Conservation (phyloP, 2,888 invertebrate species). For the Chymomyza fuscimana region DNA sequence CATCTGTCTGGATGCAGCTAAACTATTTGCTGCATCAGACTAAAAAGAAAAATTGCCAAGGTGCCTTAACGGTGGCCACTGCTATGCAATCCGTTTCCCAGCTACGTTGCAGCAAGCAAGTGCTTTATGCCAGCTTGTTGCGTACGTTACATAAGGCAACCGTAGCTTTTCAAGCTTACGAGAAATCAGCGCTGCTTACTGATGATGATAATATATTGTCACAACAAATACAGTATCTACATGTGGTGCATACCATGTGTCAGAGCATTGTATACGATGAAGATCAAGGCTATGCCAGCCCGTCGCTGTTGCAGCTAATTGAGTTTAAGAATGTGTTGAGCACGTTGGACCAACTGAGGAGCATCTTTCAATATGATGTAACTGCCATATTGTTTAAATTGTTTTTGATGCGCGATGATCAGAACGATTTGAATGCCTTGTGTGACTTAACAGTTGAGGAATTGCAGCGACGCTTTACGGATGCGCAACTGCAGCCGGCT, state of each 20-base stretch:
- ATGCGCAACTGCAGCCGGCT: constrained; percentile 3
- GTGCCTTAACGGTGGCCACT: constrained; percentile 18
- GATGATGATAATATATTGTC: constrained; percentile 45
- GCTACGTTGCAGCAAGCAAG: constrained; percentile 28
- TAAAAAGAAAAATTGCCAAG: constrained; percentile 25
- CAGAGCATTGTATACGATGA: constrained; percentile 28
- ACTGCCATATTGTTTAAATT: constrained; percentile 42
- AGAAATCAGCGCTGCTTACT: constrained; percentile 37
- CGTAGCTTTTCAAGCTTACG: constrained; percentile 50
- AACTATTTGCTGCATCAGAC: constrained; percentile 57
- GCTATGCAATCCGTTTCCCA: constrained; percentile 25
- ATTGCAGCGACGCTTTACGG: constrained; percentile 33
- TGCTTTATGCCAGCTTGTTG: constrained; percentile 43
- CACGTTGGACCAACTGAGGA: constrained; percentile 38
- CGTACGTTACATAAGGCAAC: constrained; percentile 52
- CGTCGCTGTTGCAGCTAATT: constrained; percentile 24
- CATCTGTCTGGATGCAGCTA: constrained; percentile 62
- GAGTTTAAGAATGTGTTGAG: constrained; percentile 37
- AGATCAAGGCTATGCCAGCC: background rate
- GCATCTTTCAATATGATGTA: constrained; percentile 49
- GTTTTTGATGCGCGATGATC: constrained; percentile 40
- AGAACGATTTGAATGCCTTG: constrained; percentile 37
- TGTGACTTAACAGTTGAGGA: constrained; percentile 21
- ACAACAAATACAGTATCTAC: constrained; percentile 62
- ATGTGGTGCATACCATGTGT: constrained; percentile 56